Percentiles rank a stretch among this genome's conserved stretches.
phyloP scores from a whole-genome alignment of 2,888 invertebrate genomes.

The Anodontia alba region DNA sequence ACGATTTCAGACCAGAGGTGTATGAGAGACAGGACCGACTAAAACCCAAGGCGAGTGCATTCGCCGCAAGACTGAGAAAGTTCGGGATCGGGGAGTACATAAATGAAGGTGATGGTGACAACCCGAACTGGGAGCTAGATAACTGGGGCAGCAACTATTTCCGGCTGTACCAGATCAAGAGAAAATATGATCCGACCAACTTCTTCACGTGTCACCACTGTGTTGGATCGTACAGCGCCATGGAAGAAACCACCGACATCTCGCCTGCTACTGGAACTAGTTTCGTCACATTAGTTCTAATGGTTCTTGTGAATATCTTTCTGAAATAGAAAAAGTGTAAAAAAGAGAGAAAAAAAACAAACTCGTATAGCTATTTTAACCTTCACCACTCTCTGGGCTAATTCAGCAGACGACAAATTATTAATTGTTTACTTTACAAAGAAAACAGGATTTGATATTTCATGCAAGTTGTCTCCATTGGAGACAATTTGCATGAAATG shows the following conservation, averaged over 20 bases:
- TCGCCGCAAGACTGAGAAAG: slow-evolving; percentile 22
- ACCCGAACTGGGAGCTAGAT: slow-evolving; percentile 65
- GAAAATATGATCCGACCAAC: slow-evolving; percentile 66
- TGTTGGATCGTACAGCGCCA: slow-evolving; percentile 64
- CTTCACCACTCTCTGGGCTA: too few species aligned
- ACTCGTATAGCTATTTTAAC: too few species aligned
- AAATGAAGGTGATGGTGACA: slow-evolving; percentile 67
- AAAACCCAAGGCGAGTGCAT: background rate
- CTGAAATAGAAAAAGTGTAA: too few species aligned
- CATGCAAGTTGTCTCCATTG: too few species aligned
- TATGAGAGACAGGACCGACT: background rate
- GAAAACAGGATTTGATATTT: too few species aligned
- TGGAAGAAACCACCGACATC: background rate
- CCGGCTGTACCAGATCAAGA: slow-evolving; percentile 65
- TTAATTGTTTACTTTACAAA: too few species aligned
- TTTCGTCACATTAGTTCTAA: background rate
- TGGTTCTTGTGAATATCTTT: background rate
- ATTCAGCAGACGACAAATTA: too few species aligned
- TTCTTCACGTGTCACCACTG: slow-evolving; percentile 72
- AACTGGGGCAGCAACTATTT: slow-evolving; percentile 74
- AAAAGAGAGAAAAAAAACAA: too few species aligned
- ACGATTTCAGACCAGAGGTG: background rate
- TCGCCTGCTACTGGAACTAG: background rate
- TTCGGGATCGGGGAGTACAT: slow-evolving; percentile 67
- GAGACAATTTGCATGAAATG: too few species aligned